A percentile compares a stretch with the other conserved stretches of the same genome.
Conservation (phyloP, 2,113 vertebrate species). For the Hystrix cristata region DNA sequence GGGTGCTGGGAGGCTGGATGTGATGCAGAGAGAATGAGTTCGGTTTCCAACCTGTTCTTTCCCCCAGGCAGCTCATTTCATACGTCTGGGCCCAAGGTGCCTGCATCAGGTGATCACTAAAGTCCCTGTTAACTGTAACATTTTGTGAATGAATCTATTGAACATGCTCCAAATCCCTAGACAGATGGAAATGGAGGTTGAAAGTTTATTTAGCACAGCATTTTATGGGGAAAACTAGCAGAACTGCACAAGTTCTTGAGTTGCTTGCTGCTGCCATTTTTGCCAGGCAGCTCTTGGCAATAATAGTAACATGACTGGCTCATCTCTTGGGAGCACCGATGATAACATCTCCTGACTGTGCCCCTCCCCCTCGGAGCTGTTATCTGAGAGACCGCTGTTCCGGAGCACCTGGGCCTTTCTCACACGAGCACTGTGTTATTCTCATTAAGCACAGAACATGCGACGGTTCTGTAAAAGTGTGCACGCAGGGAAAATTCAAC, state of each 20-base stretch:
- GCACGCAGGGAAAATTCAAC: constrained; percentile 41
- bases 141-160: constrained; percentile 62
- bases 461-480: constrained; percentile 55
- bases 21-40: not conserved
- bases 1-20: not conserved
- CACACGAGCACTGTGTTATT: constrained; percentile 15
- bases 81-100: not conserved
- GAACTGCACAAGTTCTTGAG: not conserved
- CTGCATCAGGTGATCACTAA: not conserved
- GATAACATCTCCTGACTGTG: not conserved
- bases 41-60: not conserved
- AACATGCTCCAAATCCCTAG: not conserved
- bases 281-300: not conserved
- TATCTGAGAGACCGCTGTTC: constrained; percentile 64
- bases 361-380: not conserved
- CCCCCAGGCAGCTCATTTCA: not conserved
- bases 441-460: constrained; percentile 67
- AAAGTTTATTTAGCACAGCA: not conserved
- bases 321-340: not conserved
- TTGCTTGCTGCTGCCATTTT: not conserved
- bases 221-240: not conserved
- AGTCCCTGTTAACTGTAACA: not conserved
- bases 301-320: not conserved
- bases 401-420: constrained; percentile 61
- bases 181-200: not conserved